Conservation (phyloP, 2,888 invertebrate species). For the Drosophila paramelanica region DNA sequence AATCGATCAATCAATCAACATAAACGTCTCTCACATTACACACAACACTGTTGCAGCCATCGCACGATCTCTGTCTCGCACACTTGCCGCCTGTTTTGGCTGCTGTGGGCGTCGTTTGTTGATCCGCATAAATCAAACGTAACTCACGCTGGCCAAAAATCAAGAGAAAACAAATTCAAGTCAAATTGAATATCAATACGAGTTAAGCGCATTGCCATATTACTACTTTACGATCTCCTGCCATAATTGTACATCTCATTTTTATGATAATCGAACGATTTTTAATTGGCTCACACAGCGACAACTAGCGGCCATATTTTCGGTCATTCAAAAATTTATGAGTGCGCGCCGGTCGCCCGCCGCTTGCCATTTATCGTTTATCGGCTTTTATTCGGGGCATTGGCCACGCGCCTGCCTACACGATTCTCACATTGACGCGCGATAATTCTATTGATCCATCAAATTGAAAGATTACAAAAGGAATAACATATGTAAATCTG, state of each 20-base stretch:
- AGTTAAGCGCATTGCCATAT: conserved; percentile 39
- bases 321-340: conserved; percentile 30
- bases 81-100: not conserved
- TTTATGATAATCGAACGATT: conserved; percentile 26
- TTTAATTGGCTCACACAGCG: conserved; percentile 43
- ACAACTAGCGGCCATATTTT: conserved; percentile 10
- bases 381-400: conserved; percentile 52
- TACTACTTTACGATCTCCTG: conserved; percentile 26
- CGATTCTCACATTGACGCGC: conserved; percentile 35
- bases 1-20: conserved; percentile 28
- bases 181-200: conserved; percentile 21
- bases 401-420: conserved; percentile 66
- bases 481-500: conserved; percentile 17
- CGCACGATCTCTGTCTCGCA: not conserved
- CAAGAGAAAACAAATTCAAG: not conserved
- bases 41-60: not conserved
- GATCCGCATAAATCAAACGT: conserved; percentile 43
- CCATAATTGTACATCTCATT: conserved; percentile 29
- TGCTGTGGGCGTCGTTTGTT: conserved; percentile 14
- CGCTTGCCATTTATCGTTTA: conserved; percentile 41
- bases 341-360: conserved; percentile 4
- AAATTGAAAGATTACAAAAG: conserved; percentile 29
- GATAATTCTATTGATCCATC: conserved; percentile 40
- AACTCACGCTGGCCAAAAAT: conserved; percentile 4
- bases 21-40: conserved; percentile 18